phyloP scores from a whole-genome alignment of 2,113 vertebrate genomes.

The Seriola dumerili region DNA sequence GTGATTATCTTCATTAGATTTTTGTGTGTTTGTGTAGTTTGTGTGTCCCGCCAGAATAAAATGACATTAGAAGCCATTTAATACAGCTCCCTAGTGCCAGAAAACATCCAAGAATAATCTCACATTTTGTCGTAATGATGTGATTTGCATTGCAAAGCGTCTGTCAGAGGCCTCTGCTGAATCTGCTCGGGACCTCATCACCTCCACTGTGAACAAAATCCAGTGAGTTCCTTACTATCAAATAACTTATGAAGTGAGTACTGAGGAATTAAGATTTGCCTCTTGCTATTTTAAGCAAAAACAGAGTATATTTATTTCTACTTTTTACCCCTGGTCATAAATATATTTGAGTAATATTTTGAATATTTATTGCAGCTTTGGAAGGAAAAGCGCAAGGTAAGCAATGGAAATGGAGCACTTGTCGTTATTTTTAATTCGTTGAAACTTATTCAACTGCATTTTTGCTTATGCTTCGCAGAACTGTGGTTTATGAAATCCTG shows the following conservation, averaged over 20 bases:
- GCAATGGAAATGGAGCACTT: neutral
- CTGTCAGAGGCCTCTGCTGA: constrained; percentile 52
- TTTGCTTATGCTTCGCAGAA: constrained; percentile 5
- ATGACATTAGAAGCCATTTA: constrained; percentile 70
- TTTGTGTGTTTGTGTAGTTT: constrained; percentile 31
- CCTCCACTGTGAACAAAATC: constrained; percentile 38
- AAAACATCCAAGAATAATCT: constrained; percentile 69
- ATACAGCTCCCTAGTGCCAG: constrained; percentile 46
- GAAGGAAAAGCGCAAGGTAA: constrained; percentile 24
- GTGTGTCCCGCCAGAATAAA: constrained; percentile 60
- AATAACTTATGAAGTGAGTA: neutral
- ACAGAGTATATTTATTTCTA: neutral
- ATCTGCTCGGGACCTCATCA: constrained; percentile 25
- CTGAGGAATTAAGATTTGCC: constrained; percentile 6
- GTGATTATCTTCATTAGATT: constrained; percentile 62
- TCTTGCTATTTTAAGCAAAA: constrained; percentile 32
- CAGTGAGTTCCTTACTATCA: constrained; percentile 23
- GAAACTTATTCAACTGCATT: constrained; percentile 35
- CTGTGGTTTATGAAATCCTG: constrained; percentile 10
- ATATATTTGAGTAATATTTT: constrained; percentile 26
- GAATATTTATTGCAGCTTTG: neutral
- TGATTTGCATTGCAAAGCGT: constrained; percentile 80
- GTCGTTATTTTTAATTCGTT: constrained; percentile 25
- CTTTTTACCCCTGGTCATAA: constrained; percentile 1
- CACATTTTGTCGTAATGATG: constrained; percentile 73